Base-by-base conservation (phyloP, 2,113 vertebrate species). In the Lichenostomus cassidix region DNA sequence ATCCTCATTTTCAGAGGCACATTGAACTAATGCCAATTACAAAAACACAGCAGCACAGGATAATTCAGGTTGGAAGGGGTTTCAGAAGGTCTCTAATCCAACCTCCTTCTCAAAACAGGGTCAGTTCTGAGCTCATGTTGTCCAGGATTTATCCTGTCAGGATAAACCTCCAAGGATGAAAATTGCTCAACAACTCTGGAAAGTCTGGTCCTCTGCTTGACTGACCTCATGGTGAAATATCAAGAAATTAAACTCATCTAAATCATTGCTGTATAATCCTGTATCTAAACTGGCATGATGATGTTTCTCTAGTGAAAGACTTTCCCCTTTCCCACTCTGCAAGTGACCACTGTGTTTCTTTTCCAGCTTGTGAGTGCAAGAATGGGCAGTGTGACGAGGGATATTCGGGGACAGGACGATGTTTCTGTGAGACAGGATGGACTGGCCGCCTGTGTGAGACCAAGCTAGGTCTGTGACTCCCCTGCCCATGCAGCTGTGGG, bases 401-500 rank as follows among this genome's bases (percentile, higher is more conserved):
- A 2, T 81, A 84, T n/a, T 92, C 75, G 1, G 99, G 99, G 42
- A 98, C 98, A 0, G 99, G 99, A 10, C 84, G 75, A 20, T 99
- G 99, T 85, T 95, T 99, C 96, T 99, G 99, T 89, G 98, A 98
- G 24, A 93, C 95, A 0, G 99, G 99, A 59, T 99, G 99, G 99
- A 98, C 98, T 0, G 99, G 99, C 44, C 92, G 39, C 18, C 97
- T 93, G 41, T 99, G 99, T 35, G 98, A 99, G 91, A 97, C 92
- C 28, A 96, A 94, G 58, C 92, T 98, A 97, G 98, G 99, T 99
- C 65, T 84, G 58, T 93, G 86, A 37, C 60, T 91, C 44, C 27
- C 67, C 28, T 5, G 5, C 12, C 5, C 42, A 2, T 3, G 29
- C 46, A 65, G 27, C 35, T 29, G 10, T 0, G 5, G 10, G 8